Percentiles rank a stretch among this genome's conserved stretches.
These are phyloP conservation scores for Spheniscus mendiculus DNA, from an alignment of 2,113 vertebrate species.

Conservation along the genomic window DNA sequence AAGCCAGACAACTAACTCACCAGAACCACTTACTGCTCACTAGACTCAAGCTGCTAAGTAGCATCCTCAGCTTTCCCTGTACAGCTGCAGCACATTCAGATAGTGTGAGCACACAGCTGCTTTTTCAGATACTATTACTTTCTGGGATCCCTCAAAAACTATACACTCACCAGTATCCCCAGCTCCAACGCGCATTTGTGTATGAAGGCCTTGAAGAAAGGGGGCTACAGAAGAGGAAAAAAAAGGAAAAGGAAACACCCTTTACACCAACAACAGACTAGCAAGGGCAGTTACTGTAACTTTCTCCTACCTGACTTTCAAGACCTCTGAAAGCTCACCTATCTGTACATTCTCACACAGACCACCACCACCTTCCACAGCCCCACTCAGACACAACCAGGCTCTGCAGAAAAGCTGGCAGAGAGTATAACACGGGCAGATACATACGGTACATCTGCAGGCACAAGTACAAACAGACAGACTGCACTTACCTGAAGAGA, in stretches of 20 bases:
- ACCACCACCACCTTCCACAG: background rate
- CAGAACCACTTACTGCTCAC: background rate
- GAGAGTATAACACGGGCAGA: fast-evolving
- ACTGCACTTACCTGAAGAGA: background rate
- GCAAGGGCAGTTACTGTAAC: background rate
- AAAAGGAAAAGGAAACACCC: background rate
- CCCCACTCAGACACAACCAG: fast-evolving
- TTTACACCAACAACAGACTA: fast-evolving
- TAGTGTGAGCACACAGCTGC: fast-evolving
- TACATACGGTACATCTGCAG: fast-evolving
- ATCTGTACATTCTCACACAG: fast-evolving
- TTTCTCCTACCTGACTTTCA: fast-evolving
- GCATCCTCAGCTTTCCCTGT: background rate
- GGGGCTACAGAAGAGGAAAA: background rate
- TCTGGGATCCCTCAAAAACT: background rate
- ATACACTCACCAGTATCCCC: background rate
- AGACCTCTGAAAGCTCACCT: background rate
- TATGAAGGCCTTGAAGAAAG: too few species aligned
- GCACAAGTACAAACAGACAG: fast-evolving
- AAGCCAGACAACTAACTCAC: background rate
- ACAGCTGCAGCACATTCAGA: background rate
- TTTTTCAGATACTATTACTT: fast-evolving
- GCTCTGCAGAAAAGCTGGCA: background rate
- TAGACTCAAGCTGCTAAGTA: background rate
- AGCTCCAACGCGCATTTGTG: fast-evolving